Evolutionary conservation across 2,797 vertebrate genomes (phyloP).

Genomic region (Acropternis orthonyx): DNA sequence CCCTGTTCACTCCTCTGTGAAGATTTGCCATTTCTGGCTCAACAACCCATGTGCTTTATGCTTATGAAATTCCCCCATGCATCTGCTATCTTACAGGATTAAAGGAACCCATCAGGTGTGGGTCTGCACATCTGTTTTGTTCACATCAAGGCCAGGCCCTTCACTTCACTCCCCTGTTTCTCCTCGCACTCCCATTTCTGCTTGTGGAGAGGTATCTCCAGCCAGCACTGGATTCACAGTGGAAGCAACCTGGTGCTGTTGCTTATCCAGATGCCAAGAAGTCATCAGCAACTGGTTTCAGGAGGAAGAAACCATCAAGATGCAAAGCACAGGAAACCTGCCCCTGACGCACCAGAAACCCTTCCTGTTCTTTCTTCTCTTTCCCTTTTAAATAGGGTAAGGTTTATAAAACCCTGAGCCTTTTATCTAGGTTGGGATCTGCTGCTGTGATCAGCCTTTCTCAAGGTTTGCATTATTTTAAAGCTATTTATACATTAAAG

Average conservation of each 20-base stretch:
- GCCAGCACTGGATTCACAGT: rapidly evolving
- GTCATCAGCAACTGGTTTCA: background rate
- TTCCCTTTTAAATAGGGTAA: background rate
- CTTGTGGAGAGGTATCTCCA: background rate
- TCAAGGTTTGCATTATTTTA: background rate
- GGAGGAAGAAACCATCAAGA: background rate
- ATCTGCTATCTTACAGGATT: background rate
- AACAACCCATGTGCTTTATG: background rate
- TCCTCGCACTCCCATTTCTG: background rate
- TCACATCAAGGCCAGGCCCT: background rate
- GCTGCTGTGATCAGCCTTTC: background rate
- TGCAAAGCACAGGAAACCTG: background rate
- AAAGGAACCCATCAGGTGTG: background rate
- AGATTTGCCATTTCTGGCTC: background rate
- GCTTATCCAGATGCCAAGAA: background rate
- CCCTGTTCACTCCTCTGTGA: background rate
- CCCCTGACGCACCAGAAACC: background rate
- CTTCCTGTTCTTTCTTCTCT: background rate
- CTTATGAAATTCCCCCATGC: background rate
- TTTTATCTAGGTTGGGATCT: background rate
- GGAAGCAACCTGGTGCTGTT: background rate
- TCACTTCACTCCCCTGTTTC: rapidly evolving
- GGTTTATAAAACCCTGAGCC: background rate
- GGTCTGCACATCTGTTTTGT: background rate
- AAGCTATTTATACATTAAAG: background rate